Base-by-base conservation (phyloP, 2,113 vertebrate species). In the Mohoua ochrocephala region DNA sequence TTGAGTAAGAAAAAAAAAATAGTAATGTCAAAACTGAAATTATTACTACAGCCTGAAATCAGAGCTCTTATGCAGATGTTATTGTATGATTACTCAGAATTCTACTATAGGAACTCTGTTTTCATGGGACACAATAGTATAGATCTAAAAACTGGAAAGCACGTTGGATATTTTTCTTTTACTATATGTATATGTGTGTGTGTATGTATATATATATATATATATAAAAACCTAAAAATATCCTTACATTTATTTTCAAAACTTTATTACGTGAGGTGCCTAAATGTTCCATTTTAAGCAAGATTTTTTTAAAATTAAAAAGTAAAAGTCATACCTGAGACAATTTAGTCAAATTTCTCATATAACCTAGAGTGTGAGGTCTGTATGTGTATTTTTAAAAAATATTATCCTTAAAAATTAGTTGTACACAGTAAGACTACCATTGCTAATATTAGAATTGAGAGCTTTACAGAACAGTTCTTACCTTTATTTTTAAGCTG, bases 401-500 rank as follows among this genome's bases (percentile, higher is more conserved):
- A 81, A 9, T 27, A 69, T 26, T 74, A 26, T 49, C 41, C 14
- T 73, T 75, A 63, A 65, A 52, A 63, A 37, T 52, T 39, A 89
- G 4, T 23, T 79, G 11, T 53, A 27, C 0, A 4, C 23, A 45
- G 30, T 56, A 60, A 54, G 16, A 70, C 19, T 57, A 5, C 10
- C 10, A 42, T 17, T 77, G 9, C 30, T 87, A 57, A 50, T 6
- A 65, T 26, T 6, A 61, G 21, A 77, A 87, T 33, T 11, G 19
- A 70, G 28, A 73, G 28, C 13, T 69, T 90, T 73, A 90, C n/a
- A 57, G 11, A 73, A 61, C 7, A 73, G 11, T 45, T 45, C 24
- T 61, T 35, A 14, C 95, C 31, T 96, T 93, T 97, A 54, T 79
- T 59, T 98, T 97, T 85, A 97, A 99, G 99, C 98, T 99, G 71